These are phyloP conservation scores for Oenanthe melanoleuca DNA, from an alignment of 2,113 vertebrate genomes.

Conservation along the genomic window DNA sequence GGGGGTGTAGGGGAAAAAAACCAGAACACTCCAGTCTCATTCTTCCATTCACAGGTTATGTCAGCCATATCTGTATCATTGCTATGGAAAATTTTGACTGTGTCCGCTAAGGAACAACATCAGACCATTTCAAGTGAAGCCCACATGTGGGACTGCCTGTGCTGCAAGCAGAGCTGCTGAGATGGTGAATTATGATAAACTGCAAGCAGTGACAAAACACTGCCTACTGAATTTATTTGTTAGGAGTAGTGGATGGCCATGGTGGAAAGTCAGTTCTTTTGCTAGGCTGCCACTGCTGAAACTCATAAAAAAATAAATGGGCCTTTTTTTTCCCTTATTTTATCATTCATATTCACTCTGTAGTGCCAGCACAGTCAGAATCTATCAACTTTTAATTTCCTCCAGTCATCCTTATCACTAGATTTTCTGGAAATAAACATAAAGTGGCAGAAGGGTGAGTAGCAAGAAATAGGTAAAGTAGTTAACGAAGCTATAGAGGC, in stretches of 20 bases:
- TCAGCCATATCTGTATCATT: fast-evolving
- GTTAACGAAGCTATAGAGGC: not conserved
- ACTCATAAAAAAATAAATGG: not conserved
- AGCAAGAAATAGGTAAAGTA: not conserved
- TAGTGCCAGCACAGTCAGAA: not conserved
- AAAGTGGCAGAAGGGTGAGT: not conserved
- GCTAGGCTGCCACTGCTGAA: not conserved
- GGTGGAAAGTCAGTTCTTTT: not conserved
- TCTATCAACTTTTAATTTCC: not conserved
- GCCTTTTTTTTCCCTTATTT: not conserved
- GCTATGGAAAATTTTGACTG: not conserved
- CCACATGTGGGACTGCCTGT: fast-evolving
- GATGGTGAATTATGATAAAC: not conserved
- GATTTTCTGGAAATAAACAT: not conserved
- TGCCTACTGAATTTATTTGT: not conserved
- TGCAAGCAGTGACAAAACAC: not conserved
- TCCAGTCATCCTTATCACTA: not conserved
- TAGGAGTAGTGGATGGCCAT: not conserved
- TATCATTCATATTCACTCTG: not conserved
- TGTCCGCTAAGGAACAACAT: not conserved
- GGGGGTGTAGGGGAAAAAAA: fast-evolving
- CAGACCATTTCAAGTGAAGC: not conserved
- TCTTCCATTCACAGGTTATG: not conserved
- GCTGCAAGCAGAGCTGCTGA: not conserved
- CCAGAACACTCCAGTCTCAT: not conserved